Conservation (phyloP, 2,113 vertebrate genomes). For the Callipepla californica region DNA sequence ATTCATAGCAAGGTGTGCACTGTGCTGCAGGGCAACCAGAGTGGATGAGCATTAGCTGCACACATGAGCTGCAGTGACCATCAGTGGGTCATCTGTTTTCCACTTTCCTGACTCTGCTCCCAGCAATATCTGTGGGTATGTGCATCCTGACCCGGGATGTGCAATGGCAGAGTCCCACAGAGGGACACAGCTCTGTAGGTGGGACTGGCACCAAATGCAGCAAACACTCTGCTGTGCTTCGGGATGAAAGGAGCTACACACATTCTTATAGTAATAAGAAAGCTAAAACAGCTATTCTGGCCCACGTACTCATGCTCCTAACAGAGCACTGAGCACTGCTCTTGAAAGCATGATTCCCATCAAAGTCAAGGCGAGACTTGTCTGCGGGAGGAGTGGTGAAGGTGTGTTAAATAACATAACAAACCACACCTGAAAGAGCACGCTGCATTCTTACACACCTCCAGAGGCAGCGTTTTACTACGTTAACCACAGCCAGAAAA, state of each 20-base stretch:
- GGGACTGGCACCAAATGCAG: background rate
- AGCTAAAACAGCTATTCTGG: background rate
- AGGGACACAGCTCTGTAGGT: background rate
- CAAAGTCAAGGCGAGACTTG: background rate
- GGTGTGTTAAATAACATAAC: fast-evolving
- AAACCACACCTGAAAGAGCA: fast-evolving
- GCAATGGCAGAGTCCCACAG: background rate
- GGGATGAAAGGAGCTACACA: background rate
- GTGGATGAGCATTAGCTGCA: background rate
- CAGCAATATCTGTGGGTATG: background rate
- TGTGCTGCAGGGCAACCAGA: background rate
- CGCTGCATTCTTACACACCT: fast-evolving
- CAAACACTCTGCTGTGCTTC: background rate
- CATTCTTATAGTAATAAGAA: background rate
- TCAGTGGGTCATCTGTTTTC: background rate
- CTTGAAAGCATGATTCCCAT: background rate
- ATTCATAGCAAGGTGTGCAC: fast-evolving
- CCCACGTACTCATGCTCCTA: fast-evolving
- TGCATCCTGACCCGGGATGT: background rate
- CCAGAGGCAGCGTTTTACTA: background rate
- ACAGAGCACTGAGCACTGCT: background rate
- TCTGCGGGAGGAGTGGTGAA: background rate
- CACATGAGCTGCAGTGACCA: fast-evolving
- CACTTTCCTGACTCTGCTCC: background rate
- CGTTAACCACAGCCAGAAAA: fast-evolving